phyloP scores from a whole-genome alignment of 2,113 vertebrate genomes.

The Hoplias malabaricus region DNA sequence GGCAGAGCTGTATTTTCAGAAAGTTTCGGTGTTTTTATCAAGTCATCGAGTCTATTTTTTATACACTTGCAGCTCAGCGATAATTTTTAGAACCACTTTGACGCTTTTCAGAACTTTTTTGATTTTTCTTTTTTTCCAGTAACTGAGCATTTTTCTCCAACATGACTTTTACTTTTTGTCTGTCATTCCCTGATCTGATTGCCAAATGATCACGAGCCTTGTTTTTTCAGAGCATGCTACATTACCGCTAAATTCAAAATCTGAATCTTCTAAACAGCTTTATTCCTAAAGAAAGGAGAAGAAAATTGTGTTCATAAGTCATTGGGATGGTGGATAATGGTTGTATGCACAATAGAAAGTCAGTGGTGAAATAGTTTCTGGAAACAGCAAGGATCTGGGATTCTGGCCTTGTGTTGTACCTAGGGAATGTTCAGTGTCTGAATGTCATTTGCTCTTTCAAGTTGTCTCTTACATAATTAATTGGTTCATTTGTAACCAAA shows the following conservation, averaged over 20 bases:
- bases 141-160: constrained; percentile 15
- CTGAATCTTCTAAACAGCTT: not conserved
- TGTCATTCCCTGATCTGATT: not conserved
- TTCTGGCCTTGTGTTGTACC: too few species aligned
- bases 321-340: not conserved
- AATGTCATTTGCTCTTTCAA: too few species aligned
- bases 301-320: not conserved
- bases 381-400: not conserved
- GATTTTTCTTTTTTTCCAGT: not conserved
- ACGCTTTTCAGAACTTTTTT: constrained; percentile 26
- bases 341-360: not conserved
- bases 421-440: too few species aligned
- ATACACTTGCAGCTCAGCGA: constrained; percentile 34
- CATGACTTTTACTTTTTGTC: not conserved
- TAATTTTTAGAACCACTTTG: constrained; percentile 38
- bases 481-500: too few species aligned
- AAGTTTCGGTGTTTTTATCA: constrained; percentile 21
- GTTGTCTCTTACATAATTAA: too few species aligned
- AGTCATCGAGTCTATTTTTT: constrained; percentile 43
- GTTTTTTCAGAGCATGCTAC: not conserved
- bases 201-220: constrained; percentile 25
- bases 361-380: not conserved
- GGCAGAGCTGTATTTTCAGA: constrained; percentile 28
- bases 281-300: not conserved
- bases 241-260: not conserved